phyloP scores from a whole-genome alignment of 2,113 vertebrate genomes.

The Bubo blakistoni region DNA sequence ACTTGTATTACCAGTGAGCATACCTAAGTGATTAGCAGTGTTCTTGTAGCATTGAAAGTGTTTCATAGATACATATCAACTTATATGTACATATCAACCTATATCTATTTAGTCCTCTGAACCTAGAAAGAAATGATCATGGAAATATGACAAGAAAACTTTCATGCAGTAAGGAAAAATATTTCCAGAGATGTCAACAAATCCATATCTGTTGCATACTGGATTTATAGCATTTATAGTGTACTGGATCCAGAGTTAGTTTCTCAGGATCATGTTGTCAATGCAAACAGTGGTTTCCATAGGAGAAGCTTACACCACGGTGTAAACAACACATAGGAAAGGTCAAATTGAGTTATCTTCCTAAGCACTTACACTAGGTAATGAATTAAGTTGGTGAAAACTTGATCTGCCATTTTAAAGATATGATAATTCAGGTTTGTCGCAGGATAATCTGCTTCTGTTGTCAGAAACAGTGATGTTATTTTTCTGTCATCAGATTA shows the following conservation, averaged over 20 bases:
- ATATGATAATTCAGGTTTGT: background rate
- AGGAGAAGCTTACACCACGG: background rate
- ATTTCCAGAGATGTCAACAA: background rate
- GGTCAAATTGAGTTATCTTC: background rate
- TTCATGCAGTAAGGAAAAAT: background rate
- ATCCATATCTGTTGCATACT: background rate
- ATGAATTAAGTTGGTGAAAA: background rate
- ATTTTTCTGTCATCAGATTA: background rate
- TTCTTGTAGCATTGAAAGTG: background rate
- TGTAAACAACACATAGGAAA: background rate
- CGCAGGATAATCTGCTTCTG: background rate
- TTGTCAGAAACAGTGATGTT: slow-evolving; percentile 1
- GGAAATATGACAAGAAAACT: background rate
- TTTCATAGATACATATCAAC: background rate
- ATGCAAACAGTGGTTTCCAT: background rate
- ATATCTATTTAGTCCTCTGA: background rate
- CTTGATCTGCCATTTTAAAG: background rate
- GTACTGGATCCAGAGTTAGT: background rate
- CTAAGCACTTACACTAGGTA: background rate
- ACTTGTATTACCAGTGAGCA: background rate
- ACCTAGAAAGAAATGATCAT: background rate
- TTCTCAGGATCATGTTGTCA: background rate
- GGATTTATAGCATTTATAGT: background rate
- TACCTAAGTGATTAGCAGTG: background rate
- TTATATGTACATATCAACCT: background rate